These are phyloP conservation scores for Archips crataeganus DNA, from an alignment of 2,888 invertebrate species.

Conservation along the genomic window DNA sequence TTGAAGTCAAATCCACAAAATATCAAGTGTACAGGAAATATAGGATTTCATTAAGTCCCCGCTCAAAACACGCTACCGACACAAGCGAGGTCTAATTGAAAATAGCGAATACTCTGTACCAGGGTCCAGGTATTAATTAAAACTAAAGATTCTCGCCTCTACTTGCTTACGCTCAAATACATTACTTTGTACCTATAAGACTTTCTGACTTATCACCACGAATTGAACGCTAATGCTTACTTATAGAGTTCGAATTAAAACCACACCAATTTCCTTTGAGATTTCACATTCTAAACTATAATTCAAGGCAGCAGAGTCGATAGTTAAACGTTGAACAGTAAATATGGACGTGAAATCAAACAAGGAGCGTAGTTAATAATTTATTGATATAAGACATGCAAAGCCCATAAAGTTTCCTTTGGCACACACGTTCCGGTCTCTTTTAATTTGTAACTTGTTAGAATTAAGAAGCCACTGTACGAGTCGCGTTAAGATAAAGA, in stretches of 20 bases:
- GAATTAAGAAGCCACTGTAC: constrained; percentile 67
- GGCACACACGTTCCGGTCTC: constrained; percentile 82
- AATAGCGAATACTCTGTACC: constrained; percentile 72
- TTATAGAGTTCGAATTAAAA: constrained; percentile 74
- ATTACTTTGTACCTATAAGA: constrained; percentile 63
- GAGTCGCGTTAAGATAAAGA: constrained; percentile 72
- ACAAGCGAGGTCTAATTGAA: constrained; percentile 74
- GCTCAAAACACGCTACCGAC: constrained; percentile 79
- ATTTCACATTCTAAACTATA: constrained; percentile 69
- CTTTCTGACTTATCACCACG: constrained; percentile 61
- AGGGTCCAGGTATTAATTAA: constrained; percentile 82
- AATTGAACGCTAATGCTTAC: constrained; percentile 70
- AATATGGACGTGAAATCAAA: constrained; percentile 80
- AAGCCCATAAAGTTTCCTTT: constrained; percentile 85
- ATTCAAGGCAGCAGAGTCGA: constrained; percentile 66
- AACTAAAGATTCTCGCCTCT: constrained; percentile 80
- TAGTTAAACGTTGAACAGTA: constrained; percentile 66
- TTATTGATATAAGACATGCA: constrained; percentile 86
- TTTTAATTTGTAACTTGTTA: constrained; percentile 85
- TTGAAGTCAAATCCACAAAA: constrained; percentile 59
- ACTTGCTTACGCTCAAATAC: constrained; percentile 68
- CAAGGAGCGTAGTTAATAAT: constrained; percentile 84
- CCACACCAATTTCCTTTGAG: constrained; percentile 50
- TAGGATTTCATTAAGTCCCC: constrained; percentile 72
- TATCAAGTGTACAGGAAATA: constrained; percentile 69